Evolutionary conservation across 2,888 invertebrate genomes (phyloP), one percentile per base, ranked within the genome.

Genomic region (Acleris sparsana): DNA sequence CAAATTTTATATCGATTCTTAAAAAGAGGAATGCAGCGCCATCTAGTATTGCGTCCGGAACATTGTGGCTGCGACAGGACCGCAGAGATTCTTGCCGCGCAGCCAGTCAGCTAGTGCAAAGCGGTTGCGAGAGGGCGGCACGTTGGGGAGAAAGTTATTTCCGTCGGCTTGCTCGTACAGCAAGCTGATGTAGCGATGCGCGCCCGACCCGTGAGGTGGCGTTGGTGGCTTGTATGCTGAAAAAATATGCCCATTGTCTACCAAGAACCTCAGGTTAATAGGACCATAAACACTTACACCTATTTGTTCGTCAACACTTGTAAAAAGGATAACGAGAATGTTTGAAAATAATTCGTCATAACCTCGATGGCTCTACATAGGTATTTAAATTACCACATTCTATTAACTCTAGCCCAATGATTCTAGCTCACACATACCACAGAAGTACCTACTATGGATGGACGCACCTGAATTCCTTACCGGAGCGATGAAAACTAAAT

Each of bases 161-260:
- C 92, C 92, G 53, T 92, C 92, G 0, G 73, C 78, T 72, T 93
- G 93, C 71, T 92, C 90, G 71, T 86, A 93, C 1, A 93, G 78
- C 25, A 93, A 68, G 71, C 83, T 83, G 33, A 92, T 75, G 82
- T 91, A 93, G 73, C 91, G 91, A 69, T 93, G 93, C 22, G 80
- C 75, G 56, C 93, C 92, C 0, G 86, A 80, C 59, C 87, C 89
- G 72, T 86, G 87, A 82, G 93, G 87, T 78, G 93, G 93, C 80
- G 86, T 73, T 79, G 93, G 93, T 5, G 88, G 80, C 62, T 88
- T 88, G 74, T 92, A 93, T 16, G 83, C 93, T 93, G 71, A 6
- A 71, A 57, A 51, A 46, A 46, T 17, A 46, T 46, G 39, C 46
- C 13, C 6, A 46, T n/a, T 2, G 46, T 46, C 39, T 13, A 39